phyloP scores from a whole-genome alignment of 2,797 vertebrate genomes.

The Holocentrus rufus region DNA sequence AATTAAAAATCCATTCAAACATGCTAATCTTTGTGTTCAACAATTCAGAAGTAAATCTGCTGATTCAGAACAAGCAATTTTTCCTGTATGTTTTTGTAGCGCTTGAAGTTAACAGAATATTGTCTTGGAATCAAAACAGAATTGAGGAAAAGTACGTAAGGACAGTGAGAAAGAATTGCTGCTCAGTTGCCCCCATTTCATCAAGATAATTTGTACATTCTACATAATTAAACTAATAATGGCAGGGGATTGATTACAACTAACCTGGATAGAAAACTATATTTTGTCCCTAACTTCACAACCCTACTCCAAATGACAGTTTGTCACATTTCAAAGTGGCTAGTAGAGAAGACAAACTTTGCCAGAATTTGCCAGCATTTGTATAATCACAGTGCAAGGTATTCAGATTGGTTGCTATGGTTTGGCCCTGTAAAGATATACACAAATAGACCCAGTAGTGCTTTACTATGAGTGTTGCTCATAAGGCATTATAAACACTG shows the following conservation, averaged over 20 bases:
- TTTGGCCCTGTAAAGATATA: constrained; percentile 3
- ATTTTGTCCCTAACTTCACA: neutral
- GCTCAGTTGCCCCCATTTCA: neutral
- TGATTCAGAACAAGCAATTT: neutral
- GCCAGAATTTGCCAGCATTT: neutral
- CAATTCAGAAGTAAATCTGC: neutral
- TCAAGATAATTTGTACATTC: neutral
- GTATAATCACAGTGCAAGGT: constrained; percentile 58
- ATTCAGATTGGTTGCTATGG: constrained; percentile 4
- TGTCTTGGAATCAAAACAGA: neutral
- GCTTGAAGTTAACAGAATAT: neutral
- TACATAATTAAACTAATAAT: neutral
- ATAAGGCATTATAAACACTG: neutral
- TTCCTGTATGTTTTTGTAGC: neutral
- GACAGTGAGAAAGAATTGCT: neutral
- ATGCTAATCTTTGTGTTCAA: neutral
- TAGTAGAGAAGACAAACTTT: neutral
- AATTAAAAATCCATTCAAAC: neutral
- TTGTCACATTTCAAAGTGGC: neutral
- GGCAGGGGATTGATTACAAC: neutral
- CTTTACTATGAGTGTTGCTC: neutral
- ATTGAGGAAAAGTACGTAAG: neutral
- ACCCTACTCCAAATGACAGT: neutral
- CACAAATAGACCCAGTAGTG: neutral
- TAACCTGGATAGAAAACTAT: neutral